A percentile compares a stretch with the other conserved stretches of the same genome.
Evolutionary conservation across 2,888 invertebrate genomes (phyloP).

Genomic region (Brenthis daphne): DNA sequence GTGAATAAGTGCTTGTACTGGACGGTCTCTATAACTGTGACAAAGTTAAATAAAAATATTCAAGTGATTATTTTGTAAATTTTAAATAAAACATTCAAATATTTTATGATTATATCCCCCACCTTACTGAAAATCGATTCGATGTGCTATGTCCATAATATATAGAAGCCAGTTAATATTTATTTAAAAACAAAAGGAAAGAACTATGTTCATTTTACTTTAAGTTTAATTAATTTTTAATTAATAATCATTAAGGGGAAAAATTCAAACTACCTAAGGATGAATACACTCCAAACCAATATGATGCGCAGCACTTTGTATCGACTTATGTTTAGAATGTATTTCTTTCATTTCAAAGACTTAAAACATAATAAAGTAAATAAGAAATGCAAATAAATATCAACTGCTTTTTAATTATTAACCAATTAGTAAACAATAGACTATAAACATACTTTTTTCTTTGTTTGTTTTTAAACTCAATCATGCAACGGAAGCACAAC

Average conservation of each 20-base stretch:
- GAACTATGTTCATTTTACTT: not conserved
- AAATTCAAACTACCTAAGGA: constrained; percentile 58
- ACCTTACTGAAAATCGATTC: not conserved
- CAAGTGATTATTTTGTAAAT: not conserved
- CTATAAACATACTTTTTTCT: constrained; percentile 36
- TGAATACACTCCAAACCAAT: constrained; percentile 73
- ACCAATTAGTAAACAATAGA: not conserved
- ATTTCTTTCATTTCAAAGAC: constrained; percentile 64
- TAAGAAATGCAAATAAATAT: not conserved
- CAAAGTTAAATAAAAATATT: constrained; percentile 1
- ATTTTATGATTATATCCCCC: too few species aligned
- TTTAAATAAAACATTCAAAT: too few species aligned
- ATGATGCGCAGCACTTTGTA: constrained; percentile 71
- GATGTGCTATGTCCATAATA: not conserved
- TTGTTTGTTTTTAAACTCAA: constrained; percentile 29
- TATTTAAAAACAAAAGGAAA: not conserved
- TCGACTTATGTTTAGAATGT: constrained; percentile 65
- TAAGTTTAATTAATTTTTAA: not conserved
- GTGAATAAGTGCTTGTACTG: constrained; percentile 63
- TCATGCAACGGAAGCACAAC: constrained; percentile 19
- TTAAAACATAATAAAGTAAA: not conserved
- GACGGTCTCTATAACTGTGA: constrained; percentile 14
- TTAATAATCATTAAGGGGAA: constrained; percentile 22
- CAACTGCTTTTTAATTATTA: not conserved
- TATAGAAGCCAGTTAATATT: not conserved